These are phyloP conservation scores for Palythoa caribaeorum DNA, from an alignment of 92 coral and sea anemone species.

Conservation along the genomic window DNA sequence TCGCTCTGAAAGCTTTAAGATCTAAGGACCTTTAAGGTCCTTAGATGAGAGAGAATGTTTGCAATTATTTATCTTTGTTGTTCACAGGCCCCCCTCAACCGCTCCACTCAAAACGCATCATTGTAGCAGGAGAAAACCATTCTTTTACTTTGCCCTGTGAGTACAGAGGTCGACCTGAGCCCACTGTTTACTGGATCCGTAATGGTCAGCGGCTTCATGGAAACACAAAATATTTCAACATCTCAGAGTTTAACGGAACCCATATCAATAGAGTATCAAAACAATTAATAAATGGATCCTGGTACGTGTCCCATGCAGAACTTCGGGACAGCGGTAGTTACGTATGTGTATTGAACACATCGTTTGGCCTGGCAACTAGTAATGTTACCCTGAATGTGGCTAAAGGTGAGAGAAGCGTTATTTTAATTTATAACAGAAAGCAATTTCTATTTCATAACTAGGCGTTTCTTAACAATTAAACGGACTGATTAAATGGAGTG, in stretches of 20 bases:
- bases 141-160: slow-evolving; percentile 30
- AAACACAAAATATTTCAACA: background rate
- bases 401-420: slow-evolving; percentile 3
- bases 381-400: slow-evolving; percentile 20
- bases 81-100: slow-evolving; percentile 30
- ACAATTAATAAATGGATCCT: slow-evolving; percentile 16
- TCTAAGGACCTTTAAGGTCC: background rate
- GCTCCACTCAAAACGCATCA: background rate
- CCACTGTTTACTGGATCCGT: slow-evolving; percentile 24
- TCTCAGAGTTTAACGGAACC: background rate
- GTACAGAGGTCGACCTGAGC: slow-evolving; percentile 42
- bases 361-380: slow-evolving; percentile 17
- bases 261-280: background rate
- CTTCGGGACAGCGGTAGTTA: slow-evolving; percentile 13
- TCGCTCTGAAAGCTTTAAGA: background rate
- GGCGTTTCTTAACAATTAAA: background rate
- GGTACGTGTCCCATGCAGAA: slow-evolving; percentile 18
- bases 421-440: too few species aligned
- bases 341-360: slow-evolving; percentile 8
- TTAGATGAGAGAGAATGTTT: background rate
- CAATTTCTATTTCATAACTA: too few species aligned
- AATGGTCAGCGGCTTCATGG: slow-evolving; percentile 21
- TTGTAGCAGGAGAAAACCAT: background rate
- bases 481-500: background rate
- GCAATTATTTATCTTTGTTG: background rate